Evolutionary conservation across 2,888 invertebrate species (phyloP).

Genomic region (Frankliniella fusca): DNA sequence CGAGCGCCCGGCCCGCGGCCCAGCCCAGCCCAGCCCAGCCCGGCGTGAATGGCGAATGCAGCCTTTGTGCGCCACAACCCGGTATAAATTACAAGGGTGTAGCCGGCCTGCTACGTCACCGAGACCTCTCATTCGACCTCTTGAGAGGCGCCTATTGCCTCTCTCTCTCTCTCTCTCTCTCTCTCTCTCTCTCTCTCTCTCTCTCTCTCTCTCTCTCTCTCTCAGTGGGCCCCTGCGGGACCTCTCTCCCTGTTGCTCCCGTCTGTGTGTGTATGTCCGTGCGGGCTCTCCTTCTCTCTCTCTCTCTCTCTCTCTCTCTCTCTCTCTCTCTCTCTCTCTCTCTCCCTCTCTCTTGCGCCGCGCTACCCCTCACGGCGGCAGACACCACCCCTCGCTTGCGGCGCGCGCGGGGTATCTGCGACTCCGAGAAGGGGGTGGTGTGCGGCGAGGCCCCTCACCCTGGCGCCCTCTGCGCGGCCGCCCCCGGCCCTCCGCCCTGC

Average conservation of each 20-base stretch:
- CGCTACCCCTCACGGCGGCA: too few species aligned
- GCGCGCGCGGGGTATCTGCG: too few species aligned
- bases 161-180: background rate
- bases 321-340: background rate
- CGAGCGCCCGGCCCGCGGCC: background rate
- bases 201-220: background rate
- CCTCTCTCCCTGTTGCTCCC: background rate
- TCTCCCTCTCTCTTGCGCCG: background rate
- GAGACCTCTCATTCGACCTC: background rate
- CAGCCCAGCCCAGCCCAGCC: background rate
- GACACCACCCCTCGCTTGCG: too few species aligned
- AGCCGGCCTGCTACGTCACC: background rate
- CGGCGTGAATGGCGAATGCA: constrained; percentile 7
- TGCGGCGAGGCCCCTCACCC: too few species aligned
- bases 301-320: background rate
- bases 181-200: background rate
- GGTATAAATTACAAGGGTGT: constrained; percentile 24
- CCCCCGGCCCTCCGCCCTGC: too few species aligned
- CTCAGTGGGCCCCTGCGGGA: background rate
- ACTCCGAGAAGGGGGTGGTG: too few species aligned
- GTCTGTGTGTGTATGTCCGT: background rate
- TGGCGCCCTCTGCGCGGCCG: too few species aligned
- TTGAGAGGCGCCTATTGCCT: background rate
- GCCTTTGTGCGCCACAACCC: background rate
- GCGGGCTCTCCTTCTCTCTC: background rate